Percentiles rank a stretch among this genome's conserved stretches.
These are phyloP conservation scores for Manis crassicaudata DNA, from an alignment of 2,797 vertebrate genomes.

Conservation along the genomic window DNA sequence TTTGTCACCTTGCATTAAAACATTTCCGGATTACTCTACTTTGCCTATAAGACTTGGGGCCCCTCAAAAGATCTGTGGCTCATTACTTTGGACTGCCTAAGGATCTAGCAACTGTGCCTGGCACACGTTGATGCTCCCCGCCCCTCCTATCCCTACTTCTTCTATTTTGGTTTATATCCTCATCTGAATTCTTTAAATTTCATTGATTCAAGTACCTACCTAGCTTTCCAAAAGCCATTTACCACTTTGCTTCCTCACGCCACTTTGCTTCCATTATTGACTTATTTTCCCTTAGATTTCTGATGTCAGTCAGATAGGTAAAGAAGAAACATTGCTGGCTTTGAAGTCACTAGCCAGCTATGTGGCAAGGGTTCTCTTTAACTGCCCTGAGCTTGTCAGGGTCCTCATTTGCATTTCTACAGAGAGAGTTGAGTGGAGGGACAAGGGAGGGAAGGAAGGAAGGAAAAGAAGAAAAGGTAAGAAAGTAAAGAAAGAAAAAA, in stretches of 20 bases:
- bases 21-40: neutral
- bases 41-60: neutral
- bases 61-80: conserved; percentile 4
- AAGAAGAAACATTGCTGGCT: neutral
- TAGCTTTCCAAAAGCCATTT: neutral
- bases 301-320: neutral
- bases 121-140: neutral
- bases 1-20: conserved; percentile 31
- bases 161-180: neutral
- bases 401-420: conserved; percentile 12
- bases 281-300: conserved; percentile 13
- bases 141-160: neutral
- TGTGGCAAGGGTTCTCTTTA: neutral
- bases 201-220: neutral
- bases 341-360: neutral
- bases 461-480: neutral
- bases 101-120: neutral
- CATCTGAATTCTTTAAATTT: conserved; percentile 32
- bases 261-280: neutral
- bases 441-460: neutral
- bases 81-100: conserved; percentile 27
- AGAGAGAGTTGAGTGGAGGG: neutral
- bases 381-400: neutral
- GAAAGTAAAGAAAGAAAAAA: neutral
- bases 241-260: neutral